Evolutionary conservation across 2,113 vertebrate genomes (phyloP).

Genomic region (Gopherus flavomarginatus): DNA sequence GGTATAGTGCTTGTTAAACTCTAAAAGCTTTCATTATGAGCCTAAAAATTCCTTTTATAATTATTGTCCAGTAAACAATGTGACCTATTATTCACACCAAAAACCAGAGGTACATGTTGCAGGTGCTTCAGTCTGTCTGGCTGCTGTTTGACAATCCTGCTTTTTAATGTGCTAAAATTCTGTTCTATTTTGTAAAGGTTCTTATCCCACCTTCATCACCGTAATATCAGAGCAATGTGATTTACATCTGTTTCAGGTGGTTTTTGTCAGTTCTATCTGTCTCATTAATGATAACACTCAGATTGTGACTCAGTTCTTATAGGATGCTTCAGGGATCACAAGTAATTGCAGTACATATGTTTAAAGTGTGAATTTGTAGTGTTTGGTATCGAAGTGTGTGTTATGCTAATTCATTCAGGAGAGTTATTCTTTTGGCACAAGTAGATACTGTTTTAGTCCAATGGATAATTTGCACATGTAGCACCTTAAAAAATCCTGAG

Average conservation of each 20-base stretch:
- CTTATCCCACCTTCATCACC: background rate
- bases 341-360: rapidly evolving
- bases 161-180: background rate
- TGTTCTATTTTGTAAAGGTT: background rate
- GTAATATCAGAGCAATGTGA: background rate
- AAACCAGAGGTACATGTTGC: constrained; percentile 38
- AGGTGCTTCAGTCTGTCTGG: constrained; percentile 43
- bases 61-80: constrained; percentile 54
- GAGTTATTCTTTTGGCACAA: background rate
- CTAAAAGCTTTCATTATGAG: constrained; percentile 75
- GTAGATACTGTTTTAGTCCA: background rate
- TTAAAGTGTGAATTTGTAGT: background rate
- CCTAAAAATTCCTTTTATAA: constrained; percentile 56
- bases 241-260: background rate
- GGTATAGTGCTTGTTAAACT: constrained; percentile 51
- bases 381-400: background rate
- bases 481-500: background rate
- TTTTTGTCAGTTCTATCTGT: background rate
- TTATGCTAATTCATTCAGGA: background rate
- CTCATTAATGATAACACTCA: background rate
- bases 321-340: background rate
- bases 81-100: constrained; percentile 50
- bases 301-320: background rate
- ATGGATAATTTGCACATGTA: background rate
- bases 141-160: background rate